A percentile compares a stretch with the other conserved stretches of the same genome.
Conservation (phyloP, 2,888 invertebrate genomes). For the Panopea generosa region DNA sequence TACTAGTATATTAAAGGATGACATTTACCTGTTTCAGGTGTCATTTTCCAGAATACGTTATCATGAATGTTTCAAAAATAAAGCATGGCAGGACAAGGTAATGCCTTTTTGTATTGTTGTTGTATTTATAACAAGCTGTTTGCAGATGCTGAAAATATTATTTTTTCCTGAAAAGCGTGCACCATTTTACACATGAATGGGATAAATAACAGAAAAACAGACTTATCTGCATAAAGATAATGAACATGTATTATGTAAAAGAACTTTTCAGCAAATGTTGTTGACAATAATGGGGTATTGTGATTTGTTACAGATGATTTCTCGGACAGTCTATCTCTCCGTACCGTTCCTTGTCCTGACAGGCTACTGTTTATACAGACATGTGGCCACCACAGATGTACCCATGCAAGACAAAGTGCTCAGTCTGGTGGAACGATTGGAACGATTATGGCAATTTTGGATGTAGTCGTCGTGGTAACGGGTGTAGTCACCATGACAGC, state of each 20-base stretch:
- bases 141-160: no score
- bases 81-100: constrained; percentile 95
- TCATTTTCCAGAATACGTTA: constrained; percentile 96
- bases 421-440: constrained; percentile 19
- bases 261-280: no score
- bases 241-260: no score
- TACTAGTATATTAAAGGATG: neutral
- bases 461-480: no score
- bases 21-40: constrained; percentile 73
- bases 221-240: no score
- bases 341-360: constrained; percentile 22
- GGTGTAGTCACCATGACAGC: no score
- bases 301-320: constrained; percentile 50
- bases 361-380: constrained; percentile 35
- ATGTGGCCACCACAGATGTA: constrained; percentile 1
- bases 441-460: neutral
- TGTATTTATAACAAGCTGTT: no score
- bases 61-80: constrained; percentile 92
- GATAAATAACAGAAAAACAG: no score
- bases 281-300: no score
- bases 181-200: no score
- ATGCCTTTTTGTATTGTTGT: no score
- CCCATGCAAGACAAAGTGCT: constrained; percentile 26
- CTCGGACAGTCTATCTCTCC: constrained; percentile 36
- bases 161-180: no score